These are phyloP conservation scores for Cataglyphis albicans DNA, from an alignment of 2,888 invertebrate species.

Conservation along the genomic window DNA sequence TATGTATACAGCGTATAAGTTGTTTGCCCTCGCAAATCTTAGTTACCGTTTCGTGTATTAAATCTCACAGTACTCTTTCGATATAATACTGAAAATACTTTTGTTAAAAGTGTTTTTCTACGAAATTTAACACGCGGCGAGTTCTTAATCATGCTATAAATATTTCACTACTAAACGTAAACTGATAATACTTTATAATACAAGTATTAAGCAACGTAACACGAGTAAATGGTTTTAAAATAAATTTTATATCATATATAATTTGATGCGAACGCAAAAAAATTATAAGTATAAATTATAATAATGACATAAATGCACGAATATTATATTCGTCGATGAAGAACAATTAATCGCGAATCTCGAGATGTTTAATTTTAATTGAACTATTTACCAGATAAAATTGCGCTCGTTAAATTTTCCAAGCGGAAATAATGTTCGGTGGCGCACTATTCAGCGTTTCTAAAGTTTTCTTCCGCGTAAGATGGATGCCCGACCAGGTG, in stretches of 20 bases:
- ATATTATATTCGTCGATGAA: background rate
- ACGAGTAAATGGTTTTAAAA: background rate
- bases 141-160: background rate
- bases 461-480: slow-evolving; percentile 35
- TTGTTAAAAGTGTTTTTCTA: slow-evolving; percentile 26
- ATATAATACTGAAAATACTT: slow-evolving; percentile 2
- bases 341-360: slow-evolving; percentile 7
- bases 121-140: slow-evolving; percentile 13
- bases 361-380: slow-evolving; percentile 1
- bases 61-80: background rate
- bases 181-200: background rate
- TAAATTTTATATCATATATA: background rate
- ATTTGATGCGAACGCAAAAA: background rate
- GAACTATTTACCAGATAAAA: slow-evolving; percentile 16
- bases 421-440: slow-evolving; percentile 23
- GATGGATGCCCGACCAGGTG: slow-evolving; percentile 48
- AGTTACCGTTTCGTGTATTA: slow-evolving; percentile 18
- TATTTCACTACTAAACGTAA: background rate
- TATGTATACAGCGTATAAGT: slow-evolving; percentile 26
- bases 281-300: background rate
- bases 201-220: background rate
- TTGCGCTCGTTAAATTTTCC: slow-evolving; percentile 12
- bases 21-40: slow-evolving; percentile 51
- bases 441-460: slow-evolving; percentile 10
- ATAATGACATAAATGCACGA: background rate